These are phyloP conservation scores for Colostygia pectinataria DNA, from an alignment of 2,888 invertebrate genomes.

Conservation along the genomic window DNA sequence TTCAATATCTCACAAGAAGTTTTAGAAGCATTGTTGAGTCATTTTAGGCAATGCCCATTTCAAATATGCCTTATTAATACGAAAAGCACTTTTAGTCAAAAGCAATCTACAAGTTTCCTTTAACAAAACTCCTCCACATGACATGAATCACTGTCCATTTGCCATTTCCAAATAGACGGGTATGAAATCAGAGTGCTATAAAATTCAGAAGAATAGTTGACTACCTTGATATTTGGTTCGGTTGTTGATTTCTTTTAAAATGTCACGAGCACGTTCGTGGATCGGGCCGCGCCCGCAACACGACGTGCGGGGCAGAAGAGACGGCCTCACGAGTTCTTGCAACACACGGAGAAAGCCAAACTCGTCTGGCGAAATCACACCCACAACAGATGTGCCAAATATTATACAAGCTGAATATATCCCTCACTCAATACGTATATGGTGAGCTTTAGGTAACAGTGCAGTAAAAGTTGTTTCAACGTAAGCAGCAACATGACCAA, in stretches of 20 bases:
- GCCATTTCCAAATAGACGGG: constrained; percentile 44
- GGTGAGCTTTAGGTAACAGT: constrained; percentile 49
- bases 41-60: constrained; percentile 36
- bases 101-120: constrained; percentile 71
- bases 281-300: constrained; percentile 2
- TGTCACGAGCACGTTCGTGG: constrained; percentile 49
- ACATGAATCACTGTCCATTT: constrained; percentile 64
- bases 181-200: constrained; percentile 36
- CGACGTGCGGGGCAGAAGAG: constrained; percentile 28
- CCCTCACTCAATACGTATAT: constrained; percentile 48
- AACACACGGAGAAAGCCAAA: constrained; percentile 74
- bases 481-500: constrained; percentile 36
- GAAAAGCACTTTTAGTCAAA: constrained; percentile 39
- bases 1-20: constrained; percentile 13
- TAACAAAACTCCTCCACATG: constrained; percentile 58
- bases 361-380: constrained; percentile 77
- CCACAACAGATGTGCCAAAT: constrained; percentile 76
- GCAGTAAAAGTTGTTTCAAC: constrained; percentile 69
- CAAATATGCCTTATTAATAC: constrained; percentile 31
- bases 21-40: constrained; percentile 38
- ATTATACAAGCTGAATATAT: constrained; percentile 52
- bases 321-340: constrained; percentile 49
- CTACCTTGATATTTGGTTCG: constrained; percentile 73
- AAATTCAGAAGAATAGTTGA: constrained; percentile 51
- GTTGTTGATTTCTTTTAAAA: constrained; percentile 58